A percentile compares a stretch with the other conserved stretches of the same genome.
These are phyloP conservation scores for Rhea americana DNA, from an alignment of 2,113 vertebrate genomes.

Conservation along the genomic window DNA sequence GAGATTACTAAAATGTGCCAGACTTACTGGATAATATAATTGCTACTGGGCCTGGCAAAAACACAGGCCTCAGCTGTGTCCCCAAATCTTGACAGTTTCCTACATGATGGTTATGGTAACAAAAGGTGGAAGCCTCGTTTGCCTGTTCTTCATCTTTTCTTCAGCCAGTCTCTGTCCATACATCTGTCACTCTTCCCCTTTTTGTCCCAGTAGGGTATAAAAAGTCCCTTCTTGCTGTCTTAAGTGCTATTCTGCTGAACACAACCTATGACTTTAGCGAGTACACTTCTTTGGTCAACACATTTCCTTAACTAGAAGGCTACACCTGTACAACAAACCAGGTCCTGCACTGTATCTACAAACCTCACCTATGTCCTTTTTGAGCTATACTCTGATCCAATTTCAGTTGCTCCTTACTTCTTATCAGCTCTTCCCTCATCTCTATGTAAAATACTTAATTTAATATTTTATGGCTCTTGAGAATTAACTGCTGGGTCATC, in stretches of 20 bases:
- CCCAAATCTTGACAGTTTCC: not conserved
- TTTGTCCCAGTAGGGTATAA: not conserved
- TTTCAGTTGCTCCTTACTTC: not conserved
- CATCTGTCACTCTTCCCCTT: not conserved
- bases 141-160: not conserved
- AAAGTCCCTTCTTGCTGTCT: not conserved
- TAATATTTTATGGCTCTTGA: not conserved
- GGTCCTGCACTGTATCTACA: not conserved
- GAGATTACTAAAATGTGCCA: not conserved
- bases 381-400: not conserved
- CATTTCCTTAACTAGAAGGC: not conserved
- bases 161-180: not conserved
- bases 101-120: too few species aligned
- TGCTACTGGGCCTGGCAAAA: not conserved
- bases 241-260: not conserved
- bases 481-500: not conserved
- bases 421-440: not conserved
- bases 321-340: not conserved
- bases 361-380: not conserved
- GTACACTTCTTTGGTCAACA: not conserved
- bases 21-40: not conserved
- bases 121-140: not conserved
- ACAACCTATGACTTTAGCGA: not conserved
- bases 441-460: not conserved
- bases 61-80: not conserved